phyloP scores from a whole-genome alignment of 2,797 vertebrate species.

The Schizopygopsis pylzovi region DNA sequence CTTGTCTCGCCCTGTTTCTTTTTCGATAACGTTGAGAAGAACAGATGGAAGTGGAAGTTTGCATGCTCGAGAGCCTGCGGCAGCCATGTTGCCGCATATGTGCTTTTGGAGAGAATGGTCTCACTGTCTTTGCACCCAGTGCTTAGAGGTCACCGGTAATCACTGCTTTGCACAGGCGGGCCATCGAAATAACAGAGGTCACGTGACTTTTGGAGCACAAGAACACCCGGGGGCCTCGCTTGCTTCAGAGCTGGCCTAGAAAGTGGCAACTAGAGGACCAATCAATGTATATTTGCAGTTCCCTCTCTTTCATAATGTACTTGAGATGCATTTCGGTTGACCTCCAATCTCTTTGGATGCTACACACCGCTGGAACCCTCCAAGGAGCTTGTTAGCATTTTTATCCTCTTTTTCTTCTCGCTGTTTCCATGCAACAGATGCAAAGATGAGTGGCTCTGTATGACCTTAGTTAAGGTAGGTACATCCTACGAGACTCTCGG shows the following conservation, averaged over 20 bases:
- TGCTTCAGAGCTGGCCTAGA: slow-evolving; percentile 40
- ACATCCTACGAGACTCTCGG: not conserved
- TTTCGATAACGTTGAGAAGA: slow-evolving; percentile 42
- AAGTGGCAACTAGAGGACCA: slow-evolving; percentile 46
- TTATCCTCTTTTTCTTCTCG: slow-evolving; percentile 37
- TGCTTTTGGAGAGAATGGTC: slow-evolving; percentile 21
- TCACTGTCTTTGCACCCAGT: slow-evolving; percentile 25
- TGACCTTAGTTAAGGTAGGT: slow-evolving; percentile 41
- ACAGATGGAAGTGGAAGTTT: slow-evolving; percentile 48
- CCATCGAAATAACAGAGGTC: slow-evolving; percentile 41
- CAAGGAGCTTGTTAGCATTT: slow-evolving; percentile 57
- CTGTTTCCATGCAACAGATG: slow-evolving; percentile 41
- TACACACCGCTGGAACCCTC: slow-evolving; percentile 21
- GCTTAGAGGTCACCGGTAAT: slow-evolving; percentile 55
- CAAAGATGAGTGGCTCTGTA: slow-evolving; percentile 13
- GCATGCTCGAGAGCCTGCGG: slow-evolving; percentile 26
- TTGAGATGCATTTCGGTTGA: slow-evolving; percentile 42
- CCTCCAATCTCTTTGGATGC: slow-evolving; percentile 42
- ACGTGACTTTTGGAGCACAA: slow-evolving; percentile 25
- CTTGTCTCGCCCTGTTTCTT: slow-evolving; percentile 41
- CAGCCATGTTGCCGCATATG: slow-evolving; percentile 35
- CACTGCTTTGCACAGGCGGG: slow-evolving; percentile 10
- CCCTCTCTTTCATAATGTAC: slow-evolving; percentile 43
- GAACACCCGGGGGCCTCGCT: slow-evolving; percentile 23
- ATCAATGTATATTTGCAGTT: slow-evolving; percentile 48